Conservation (phyloP, 2,113 vertebrate species). For the Cynoglossus semilaevis region DNA sequence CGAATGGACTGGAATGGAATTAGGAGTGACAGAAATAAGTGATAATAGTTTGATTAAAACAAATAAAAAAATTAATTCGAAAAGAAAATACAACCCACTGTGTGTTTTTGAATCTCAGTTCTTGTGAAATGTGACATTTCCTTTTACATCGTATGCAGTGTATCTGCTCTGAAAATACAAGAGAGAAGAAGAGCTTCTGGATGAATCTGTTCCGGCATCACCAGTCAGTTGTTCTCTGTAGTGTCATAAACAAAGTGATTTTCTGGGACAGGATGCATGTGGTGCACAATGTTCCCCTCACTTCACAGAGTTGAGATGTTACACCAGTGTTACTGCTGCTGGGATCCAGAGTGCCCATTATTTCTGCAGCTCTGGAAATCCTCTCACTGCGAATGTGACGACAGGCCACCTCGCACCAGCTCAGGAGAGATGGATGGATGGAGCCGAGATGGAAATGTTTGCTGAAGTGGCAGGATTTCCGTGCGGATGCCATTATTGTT, state of each 20-base stretch:
- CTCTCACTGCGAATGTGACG: neutral
- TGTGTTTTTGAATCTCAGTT: neutral
- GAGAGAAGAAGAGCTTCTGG: neutral
- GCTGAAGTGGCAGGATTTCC: neutral
- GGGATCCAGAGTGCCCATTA: constrained; percentile 6
- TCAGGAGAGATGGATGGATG: neutral
- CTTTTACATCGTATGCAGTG: neutral
- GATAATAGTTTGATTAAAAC: no score
- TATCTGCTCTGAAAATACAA: neutral
- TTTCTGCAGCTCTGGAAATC: neutral
- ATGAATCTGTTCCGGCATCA: neutral
- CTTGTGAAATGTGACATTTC: neutral
- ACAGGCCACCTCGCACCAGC: neutral
- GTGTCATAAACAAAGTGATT: neutral
- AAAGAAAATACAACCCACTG: neutral
- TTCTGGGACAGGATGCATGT: neutral
- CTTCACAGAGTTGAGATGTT: neutral
- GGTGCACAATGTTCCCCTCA: neutral
- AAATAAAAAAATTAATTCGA: no score
- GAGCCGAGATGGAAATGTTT: constrained; percentile 4
- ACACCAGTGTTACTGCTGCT: constrained; percentile 6
- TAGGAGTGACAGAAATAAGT: no score
- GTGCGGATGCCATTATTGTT: neutral
- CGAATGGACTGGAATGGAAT: neutral
- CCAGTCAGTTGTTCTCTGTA: neutral